These are phyloP conservation scores for Istiophorus platypterus DNA, from an alignment of 2,113 vertebrate species.

Conservation along the genomic window DNA sequence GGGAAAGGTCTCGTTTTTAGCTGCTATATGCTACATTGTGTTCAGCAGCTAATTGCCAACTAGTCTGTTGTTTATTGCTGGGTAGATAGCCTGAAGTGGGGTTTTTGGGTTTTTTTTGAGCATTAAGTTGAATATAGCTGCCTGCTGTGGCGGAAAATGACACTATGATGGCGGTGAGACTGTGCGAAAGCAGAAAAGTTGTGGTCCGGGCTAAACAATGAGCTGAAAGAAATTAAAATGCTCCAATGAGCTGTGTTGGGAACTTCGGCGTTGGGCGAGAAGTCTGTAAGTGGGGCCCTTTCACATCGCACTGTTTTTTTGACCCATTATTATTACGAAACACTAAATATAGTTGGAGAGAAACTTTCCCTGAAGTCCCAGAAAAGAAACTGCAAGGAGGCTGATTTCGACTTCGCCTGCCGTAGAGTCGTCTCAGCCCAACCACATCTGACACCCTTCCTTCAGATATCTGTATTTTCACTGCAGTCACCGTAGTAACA, in stretches of 20 bases:
- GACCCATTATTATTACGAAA: background rate
- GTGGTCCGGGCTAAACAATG: background rate
- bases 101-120: too few species aligned
- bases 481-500: constrained; percentile 76
- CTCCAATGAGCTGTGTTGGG: background rate
- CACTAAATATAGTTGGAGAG: background rate
- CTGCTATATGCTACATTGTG: background rate
- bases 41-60: background rate
- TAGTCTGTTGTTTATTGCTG: too few species aligned
- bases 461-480: constrained; percentile 48
- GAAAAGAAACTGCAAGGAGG: constrained; percentile 12
- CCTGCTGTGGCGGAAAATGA: too few species aligned
- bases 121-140: too few species aligned
- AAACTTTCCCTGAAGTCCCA: background rate
- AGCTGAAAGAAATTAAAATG: background rate
- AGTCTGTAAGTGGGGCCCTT: background rate
- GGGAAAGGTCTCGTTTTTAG: too few species aligned
- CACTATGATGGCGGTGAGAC: too few species aligned
- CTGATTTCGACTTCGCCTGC: constrained; percentile 32
- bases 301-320: background rate
- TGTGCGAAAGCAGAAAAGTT: too few species aligned
- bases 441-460: constrained; percentile 61
- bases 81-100: too few species aligned
- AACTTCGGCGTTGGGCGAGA: background rate
- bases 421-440: constrained; percentile 35